Base-by-base conservation (phyloP, 2,797 vertebrate genomes). In the Malurus splendens region DNA sequence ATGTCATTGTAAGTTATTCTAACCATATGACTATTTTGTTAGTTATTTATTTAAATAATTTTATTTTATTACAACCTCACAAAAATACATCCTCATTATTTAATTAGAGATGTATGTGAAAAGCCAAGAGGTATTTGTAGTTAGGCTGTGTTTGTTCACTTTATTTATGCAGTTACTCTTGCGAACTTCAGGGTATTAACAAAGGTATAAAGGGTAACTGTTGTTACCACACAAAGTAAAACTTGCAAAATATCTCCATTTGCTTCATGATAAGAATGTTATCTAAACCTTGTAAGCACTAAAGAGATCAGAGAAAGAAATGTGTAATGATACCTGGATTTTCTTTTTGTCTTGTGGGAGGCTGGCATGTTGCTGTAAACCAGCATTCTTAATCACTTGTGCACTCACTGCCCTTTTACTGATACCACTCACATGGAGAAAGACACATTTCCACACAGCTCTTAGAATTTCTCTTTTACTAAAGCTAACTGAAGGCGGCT, bases 271-370 rank as follows among this genome's bases (percentile, higher is more conserved):
- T 95, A 96, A 94, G 86, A 81, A 41, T 1, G 61, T 89, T 95
- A 90, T 96, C 96, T 96, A 83, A 78, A 91, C 88, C 91, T 84
- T 93, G 77, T 77, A 66, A 92, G 80, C 77, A 92, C 87, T 95
- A 95, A 92, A 93, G 83, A 71, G 83, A 93, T 92, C 90, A 85
- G 80, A 93, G 93, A 90, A 95, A 95, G 93, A 96, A 94, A 94
- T 91, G 80, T 92, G 94, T 95, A 95, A 95, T 59, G 86, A 24
- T 93, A 87, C 55, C 42, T 91, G 85, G 91, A 89, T 94, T 92
- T 95, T 95, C 86, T 91, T 94, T 93, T 87, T 66, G 78, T 82
- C 65, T 90, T 79, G 20, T 41, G 66, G 68, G 36, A 85, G 72
- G 77, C 81, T 80, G 57, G 50, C 84, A 83, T 50, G 36, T 78